Evolutionary conservation across 2,888 invertebrate species (phyloP).

Genomic region (Proisotoma minuta): DNA sequence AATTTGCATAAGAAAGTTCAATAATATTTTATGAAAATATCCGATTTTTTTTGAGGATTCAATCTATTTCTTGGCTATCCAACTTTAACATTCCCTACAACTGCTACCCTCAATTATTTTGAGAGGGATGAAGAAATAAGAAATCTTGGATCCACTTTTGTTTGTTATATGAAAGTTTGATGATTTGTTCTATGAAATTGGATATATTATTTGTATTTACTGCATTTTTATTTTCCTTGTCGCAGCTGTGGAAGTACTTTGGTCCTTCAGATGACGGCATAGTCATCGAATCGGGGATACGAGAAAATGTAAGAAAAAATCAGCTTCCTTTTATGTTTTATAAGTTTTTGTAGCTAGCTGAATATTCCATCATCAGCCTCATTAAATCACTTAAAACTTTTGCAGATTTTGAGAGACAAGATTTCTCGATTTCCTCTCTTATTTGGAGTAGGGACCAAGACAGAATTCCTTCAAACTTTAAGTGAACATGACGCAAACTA

Average conservation of each 20-base stretch:
- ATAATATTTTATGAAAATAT: too few relatives aligned
- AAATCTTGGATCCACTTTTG: too few relatives aligned
- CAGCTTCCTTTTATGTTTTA: too few relatives aligned
- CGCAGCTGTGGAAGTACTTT: conserved; percentile 43
- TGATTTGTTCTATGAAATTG: not conserved
- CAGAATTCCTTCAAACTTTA: conserved; percentile 17
- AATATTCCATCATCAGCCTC: not conserved
- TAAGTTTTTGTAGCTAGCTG: too few relatives aligned
- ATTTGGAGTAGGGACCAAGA: conserved; percentile 45
- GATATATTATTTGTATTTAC: not conserved
- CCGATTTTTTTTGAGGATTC: too few relatives aligned
- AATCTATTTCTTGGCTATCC: too few relatives aligned
- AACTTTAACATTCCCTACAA: too few relatives aligned
- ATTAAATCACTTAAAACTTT: not conserved
- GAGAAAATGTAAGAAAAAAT: conserved; percentile 28
- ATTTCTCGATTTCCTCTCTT: conserved; percentile 45
- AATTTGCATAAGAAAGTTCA: too few relatives aligned
- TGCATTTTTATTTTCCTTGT: not conserved
- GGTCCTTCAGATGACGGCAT: conserved; percentile 46
- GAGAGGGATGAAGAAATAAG: too few relatives aligned
- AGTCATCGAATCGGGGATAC: conserved; percentile 43
- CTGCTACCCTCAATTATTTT: too few relatives aligned
- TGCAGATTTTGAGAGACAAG: conserved; percentile 38
- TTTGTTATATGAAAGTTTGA: too few relatives aligned
- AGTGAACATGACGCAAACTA: conserved; percentile 53